Evolutionary conservation across 37 sponge, comb jelly and placozoan species (phyloP), one percentile per base, ranked within the genome.

Genomic region (Halisarca cf. caerulea): DNA sequence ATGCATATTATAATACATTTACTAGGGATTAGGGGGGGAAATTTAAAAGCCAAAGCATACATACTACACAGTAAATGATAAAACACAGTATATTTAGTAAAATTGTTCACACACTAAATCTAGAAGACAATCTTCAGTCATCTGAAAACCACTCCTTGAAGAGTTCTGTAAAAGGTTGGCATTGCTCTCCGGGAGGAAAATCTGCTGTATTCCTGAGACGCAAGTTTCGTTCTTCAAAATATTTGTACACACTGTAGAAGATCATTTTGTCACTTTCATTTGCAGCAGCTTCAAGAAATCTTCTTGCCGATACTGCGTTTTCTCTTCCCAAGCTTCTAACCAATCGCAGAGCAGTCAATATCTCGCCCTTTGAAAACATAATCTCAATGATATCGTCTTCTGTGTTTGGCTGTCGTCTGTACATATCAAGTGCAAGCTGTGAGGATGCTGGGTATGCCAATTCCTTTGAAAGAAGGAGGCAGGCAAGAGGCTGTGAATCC

Each of bases 371-470:
- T 0, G 97, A 93, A 27, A 96, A 61, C 18, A 96, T 82, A 58
- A 96, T 90, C 35, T 96, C 97, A 17, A 96, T 87, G 30, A 96
- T 94, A 39, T 96, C 94, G 8, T 78, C 77, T 59, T 96, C 95
- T 14, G 92, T 90, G 15, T 89, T 94, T 0, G 89, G 81, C 51
- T 92, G 87, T 9, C 95, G 77, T 61, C 95, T 91, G 69, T 96
- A 92, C 99, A 98, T 98, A 82, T 98, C 99, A 85, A 98, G 87
- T 24, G 97, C 99, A 2, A 98, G 89, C 79, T 95, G 97, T 0
- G 91, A 85, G 3, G 96, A 96, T 0, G 99, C 94, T 34, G 92
- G 87, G 71, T 98, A 98, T 20, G 88, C 89, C 59, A 86, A 72
- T 59, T 98, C 96, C 28, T 92, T 75, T 21, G 99, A 96, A 25